Evolutionary conservation across 2,888 invertebrate species (phyloP), one percentile per base, ranked within the genome.

Genomic region (Torymus tubicola): DNA sequence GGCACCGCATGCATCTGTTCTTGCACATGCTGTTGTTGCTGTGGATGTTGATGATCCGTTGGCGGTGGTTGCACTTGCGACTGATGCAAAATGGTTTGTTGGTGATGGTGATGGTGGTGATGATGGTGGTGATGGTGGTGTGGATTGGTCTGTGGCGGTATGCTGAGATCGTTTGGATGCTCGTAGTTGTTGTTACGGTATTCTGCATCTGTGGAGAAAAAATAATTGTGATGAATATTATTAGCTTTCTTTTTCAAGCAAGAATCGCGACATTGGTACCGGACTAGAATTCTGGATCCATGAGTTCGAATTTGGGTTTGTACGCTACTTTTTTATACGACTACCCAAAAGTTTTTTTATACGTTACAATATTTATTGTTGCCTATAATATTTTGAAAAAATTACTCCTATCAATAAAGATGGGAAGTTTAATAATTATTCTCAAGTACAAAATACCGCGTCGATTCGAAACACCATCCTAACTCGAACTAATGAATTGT

Each of bases 1-100:
- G 93, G 93, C 85, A 93, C 91, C 80, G 92, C 91, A 85, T 92
- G 92, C 84, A 88, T 84, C 69, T 58, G 42, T 82, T 81, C 76
- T 10, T 76, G 77, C 31, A 58, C 61, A 18, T 58, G 73, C 73
- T 84, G 83, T 18, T 83, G 72, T 42, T 80, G 83, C 72, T 83
- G 63, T n/a, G 50, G 70, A n/a, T 69, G 81, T 65, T 84, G 83
- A 12, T 82, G 76, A 16, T 60, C 63, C 24, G 16, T 18, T 83
- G 85, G 82, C 55, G 86, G 83, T 16, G 78, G 83, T 69, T 87
- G 87, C 21, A 88, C 86, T 83, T 89, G 88, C 82, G 88, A 84
- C 80, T 87, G 82, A 4, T 82, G 86, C 52, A 86, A 79, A 81
- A 88, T 85, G 82, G 87, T 84, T 83, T 88, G 86, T 84, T 86